A percentile compares a stretch with the other conserved stretches of the same genome.
Conservation (phyloP, 1,140 invertebrate species). For the Panagrolaimus sp. region DNA sequence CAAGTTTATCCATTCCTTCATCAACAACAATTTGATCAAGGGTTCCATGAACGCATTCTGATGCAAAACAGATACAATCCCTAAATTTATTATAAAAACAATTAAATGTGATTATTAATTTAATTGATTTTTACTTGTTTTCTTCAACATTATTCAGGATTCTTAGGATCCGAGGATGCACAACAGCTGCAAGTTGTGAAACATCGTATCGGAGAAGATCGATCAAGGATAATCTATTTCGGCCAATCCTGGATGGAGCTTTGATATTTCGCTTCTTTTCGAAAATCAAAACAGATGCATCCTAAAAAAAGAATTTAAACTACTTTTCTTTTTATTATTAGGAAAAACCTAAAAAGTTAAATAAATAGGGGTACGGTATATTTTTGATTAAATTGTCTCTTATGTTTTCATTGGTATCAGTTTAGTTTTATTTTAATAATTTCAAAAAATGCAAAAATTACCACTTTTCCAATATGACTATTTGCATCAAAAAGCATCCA, state of each 20-base stretch:
- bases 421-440: too few species aligned
- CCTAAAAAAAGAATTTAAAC: conserved; percentile 58
- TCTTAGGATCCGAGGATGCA: conserved; percentile 61
- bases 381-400: too few species aligned
- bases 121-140: conserved; percentile 60
- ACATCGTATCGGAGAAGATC: conserved; percentile 58
- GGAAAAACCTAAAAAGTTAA: too few species aligned
- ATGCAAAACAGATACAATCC: conserved; percentile 39
- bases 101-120: background rate
- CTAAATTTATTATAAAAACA: conserved; percentile 18
- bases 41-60: conserved; percentile 36
- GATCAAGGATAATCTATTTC: conserved; percentile 59
- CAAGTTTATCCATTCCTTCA: conserved; percentile 32
- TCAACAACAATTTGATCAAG: conserved; percentile 29
- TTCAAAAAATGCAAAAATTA: too few species aligned
- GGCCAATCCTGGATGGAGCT: conserved; percentile 43
- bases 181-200: conserved; percentile 55
- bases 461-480: background rate
- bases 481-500: conserved; percentile 3
- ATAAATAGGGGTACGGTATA: too few species aligned
- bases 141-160: conserved; percentile 61
- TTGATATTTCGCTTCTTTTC: conserved; percentile 62
- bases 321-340: too few species aligned
- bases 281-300: conserved; percentile 61
- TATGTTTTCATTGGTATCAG: too few species aligned